Percentiles rank a stretch among this genome's conserved stretches.
These are phyloP conservation scores for Koerneria pararmatus DNA, from an alignment of 2,888 invertebrate genomes.

Conservation along the genomic window DNA sequence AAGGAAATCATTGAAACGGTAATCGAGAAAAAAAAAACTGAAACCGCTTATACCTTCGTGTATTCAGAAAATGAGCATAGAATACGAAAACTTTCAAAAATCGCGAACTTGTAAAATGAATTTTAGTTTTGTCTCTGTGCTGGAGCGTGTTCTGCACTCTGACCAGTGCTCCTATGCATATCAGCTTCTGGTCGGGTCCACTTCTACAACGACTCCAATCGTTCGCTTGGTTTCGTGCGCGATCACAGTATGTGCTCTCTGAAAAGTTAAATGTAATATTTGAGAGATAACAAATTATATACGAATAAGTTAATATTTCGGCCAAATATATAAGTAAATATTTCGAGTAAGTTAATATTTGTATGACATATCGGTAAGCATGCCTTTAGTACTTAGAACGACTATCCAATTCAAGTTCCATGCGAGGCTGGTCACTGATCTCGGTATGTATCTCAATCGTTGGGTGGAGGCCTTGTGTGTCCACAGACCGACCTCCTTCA, in stretches of 20 bases:
- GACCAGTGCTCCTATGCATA: constrained; percentile 51
- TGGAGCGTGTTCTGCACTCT: constrained; percentile 50
- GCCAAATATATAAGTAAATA: no score
- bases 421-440: constrained; percentile 3
- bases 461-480: constrained; percentile 35
- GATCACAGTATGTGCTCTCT: constrained; percentile 36
- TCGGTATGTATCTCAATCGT: constrained; percentile 16
- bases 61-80: background rate
- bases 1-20: no score
- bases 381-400: no score
- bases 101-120: constrained; percentile 14
- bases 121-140: constrained; percentile 45
- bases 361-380: no score
- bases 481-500: constrained; percentile 31
- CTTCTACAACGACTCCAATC: constrained; percentile 49
- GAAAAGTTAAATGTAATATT: background rate
- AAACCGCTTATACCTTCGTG: no score
- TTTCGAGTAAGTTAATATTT: no score
- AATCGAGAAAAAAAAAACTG: no score
- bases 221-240: constrained; percentile 43
- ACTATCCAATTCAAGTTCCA: constrained; percentile 7
- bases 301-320: no score
- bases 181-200: constrained; percentile 48
- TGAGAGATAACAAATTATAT: no score
- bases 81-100: background rate